phyloP scores from a whole-genome alignment of 2,888 invertebrate species.

The Hypolimnas misippus region DNA sequence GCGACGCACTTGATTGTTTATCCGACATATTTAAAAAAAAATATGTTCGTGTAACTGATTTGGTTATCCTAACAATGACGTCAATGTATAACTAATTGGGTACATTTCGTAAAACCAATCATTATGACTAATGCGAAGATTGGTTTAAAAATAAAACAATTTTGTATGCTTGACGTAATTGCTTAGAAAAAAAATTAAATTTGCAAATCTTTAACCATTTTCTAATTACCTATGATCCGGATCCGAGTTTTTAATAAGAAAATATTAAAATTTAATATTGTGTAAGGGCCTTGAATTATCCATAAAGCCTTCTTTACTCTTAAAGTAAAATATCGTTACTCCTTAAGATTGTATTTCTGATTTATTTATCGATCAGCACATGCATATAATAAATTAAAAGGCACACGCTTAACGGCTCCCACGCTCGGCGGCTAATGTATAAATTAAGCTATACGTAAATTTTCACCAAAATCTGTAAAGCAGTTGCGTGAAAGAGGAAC shows the following conservation, averaged over 20 bases:
- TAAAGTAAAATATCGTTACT: too few relatives aligned
- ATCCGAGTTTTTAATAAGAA: background rate
- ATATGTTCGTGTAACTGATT: background rate
- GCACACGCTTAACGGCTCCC: too few relatives aligned
- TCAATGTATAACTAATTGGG: background rate
- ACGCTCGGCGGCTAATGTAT: too few relatives aligned
- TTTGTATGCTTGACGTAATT: background rate
- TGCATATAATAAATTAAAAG: too few relatives aligned
- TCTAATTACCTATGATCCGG: background rate
- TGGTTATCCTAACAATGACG: background rate
- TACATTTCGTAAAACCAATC: background rate
- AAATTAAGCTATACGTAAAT: too few relatives aligned
- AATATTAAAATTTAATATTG: background rate
- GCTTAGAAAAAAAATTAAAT: background rate
- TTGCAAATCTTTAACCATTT: background rate
- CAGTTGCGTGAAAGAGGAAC: too few relatives aligned
- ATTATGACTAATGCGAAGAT: background rate
- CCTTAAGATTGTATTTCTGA: too few relatives aligned
- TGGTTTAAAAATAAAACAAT: background rate
- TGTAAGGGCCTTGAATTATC: background rate
- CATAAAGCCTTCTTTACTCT: background rate
- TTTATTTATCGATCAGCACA: too few relatives aligned
- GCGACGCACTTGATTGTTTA: too few relatives aligned
- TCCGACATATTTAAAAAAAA: too few relatives aligned
- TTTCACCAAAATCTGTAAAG: too few relatives aligned